These are phyloP conservation scores for Seladonia tumulorum DNA, from an alignment of 2,888 invertebrate genomes.

Conservation along the genomic window DNA sequence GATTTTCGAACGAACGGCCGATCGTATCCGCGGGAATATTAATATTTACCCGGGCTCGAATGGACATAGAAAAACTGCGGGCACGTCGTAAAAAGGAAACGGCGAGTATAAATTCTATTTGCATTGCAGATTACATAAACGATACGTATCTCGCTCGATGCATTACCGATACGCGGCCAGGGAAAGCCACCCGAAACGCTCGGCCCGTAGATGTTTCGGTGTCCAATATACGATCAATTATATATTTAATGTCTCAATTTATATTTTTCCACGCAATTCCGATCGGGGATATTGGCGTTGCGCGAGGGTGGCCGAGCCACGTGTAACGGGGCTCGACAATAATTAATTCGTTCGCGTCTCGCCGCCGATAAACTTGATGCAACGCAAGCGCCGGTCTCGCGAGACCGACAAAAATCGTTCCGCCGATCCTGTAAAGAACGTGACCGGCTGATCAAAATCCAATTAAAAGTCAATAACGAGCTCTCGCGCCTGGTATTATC, in stretches of 20 bases:
- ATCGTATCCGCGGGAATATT: neutral
- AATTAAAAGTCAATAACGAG: conserved; percentile 43
- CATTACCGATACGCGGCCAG: conserved; percentile 40
- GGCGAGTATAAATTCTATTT: conserved; percentile 63
- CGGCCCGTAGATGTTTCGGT: neutral
- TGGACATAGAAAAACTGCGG: conserved; percentile 24
- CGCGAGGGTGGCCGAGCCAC: neutral
- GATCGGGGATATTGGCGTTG: neutral
- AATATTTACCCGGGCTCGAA: neutral
- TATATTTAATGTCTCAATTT: conserved; percentile 12
- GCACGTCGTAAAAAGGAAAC: conserved; percentile 50
- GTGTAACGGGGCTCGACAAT: neutral
- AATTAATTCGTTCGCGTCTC: conserved; percentile 4
- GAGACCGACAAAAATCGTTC: neutral
- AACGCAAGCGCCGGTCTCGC: neutral
- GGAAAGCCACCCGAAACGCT: neutral
- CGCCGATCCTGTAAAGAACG: neutral
- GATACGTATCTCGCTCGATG: conserved; percentile 63
- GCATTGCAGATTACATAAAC: conserved; percentile 64
- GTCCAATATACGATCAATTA: conserved; percentile 9
- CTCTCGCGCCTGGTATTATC: neutral
- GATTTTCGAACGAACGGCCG: neutral
- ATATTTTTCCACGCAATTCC: neutral
- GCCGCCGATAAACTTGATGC: neutral
- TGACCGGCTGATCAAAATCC: conserved; percentile 29